Conservation (phyloP, 2,797 vertebrate genomes). For the Hybognathus amarus region DNA sequence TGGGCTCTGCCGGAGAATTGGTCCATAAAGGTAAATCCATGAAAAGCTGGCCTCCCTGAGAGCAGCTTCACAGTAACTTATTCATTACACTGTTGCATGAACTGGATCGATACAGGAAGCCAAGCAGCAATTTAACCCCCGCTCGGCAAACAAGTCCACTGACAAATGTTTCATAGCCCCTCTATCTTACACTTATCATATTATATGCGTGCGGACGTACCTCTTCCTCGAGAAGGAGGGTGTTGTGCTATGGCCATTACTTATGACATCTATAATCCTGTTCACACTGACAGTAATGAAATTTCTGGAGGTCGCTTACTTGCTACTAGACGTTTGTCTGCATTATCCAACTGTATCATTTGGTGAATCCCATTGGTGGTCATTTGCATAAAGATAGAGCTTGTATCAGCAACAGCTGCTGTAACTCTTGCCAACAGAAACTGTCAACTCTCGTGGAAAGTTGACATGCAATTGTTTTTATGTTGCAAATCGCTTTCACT, state of each 20-base stretch:
- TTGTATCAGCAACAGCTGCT: neutral
- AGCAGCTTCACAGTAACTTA: conserved; percentile 16
- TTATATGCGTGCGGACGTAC: neutral
- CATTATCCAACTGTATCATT: neutral
- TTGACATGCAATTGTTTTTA: neutral
- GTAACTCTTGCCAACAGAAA: neutral
- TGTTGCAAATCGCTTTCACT: neutral
- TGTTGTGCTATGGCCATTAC: neutral
- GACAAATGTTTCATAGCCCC: neutral
- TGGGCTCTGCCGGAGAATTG: conserved; percentile 27
- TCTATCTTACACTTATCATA: conserved; percentile 5
- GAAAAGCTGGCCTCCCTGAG: conserved; percentile 43
- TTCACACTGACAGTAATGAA: conserved; percentile 6
- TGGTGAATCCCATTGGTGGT: neutral
- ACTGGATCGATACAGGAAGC: conserved; percentile 46
- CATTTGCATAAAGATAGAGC: neutral
- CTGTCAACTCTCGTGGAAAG: neutral
- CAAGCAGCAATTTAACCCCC: conserved; percentile 35
- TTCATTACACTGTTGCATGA: conserved; percentile 41
- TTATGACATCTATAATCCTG: neutral
- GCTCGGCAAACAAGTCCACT: conserved; percentile 32
- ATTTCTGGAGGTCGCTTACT: neutral
- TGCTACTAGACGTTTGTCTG: neutral
- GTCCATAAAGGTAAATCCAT: conserved; percentile 53
- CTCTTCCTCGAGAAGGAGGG: neutral